A percentile compares a stretch with the other conserved stretches of the same genome.
These are phyloP conservation scores for Andrena camellia DNA, from an alignment of 2,888 invertebrate species.

Conservation along the genomic window DNA sequence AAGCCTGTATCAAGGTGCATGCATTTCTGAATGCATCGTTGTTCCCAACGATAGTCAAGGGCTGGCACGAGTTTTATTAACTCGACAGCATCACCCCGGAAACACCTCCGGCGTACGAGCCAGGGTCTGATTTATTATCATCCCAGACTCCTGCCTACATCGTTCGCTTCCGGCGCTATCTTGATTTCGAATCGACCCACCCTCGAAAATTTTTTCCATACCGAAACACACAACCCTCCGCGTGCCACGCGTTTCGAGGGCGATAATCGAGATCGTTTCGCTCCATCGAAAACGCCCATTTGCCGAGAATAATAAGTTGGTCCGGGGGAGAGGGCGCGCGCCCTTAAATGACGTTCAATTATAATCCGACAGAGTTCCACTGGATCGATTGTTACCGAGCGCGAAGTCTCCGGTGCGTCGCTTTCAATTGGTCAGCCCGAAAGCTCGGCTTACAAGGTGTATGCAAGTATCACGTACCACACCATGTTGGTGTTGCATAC, in stretches of 20 bases:
- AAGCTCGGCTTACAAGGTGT: not conserved
- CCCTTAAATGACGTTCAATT: conserved; percentile 37
- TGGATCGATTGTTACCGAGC: conserved; percentile 9
- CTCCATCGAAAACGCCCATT: conserved; percentile 63
- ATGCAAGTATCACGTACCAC: not conserved
- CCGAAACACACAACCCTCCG: conserved; percentile 37
- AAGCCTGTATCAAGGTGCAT: not conserved
- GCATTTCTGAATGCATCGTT: not conserved
- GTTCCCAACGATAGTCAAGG: conserved; percentile 49
- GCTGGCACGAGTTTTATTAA: conserved; percentile 62
- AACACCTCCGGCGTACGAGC: conserved; percentile 52
- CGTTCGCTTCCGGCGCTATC: conserved; percentile 70
- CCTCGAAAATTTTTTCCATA: conserved; percentile 54
- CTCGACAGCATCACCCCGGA: conserved; percentile 31
- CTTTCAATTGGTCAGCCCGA: conserved; percentile 21
- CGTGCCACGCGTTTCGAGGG: conserved; percentile 44
- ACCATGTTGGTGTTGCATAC: not conserved
- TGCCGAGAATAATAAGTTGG: conserved; percentile 59
- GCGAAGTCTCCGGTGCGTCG: conserved; percentile 4
- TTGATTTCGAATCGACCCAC: conserved; percentile 64
- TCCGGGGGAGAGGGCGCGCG: conserved; percentile 14
- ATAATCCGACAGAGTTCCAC: conserved; percentile 39
- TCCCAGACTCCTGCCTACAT: conserved; percentile 61
- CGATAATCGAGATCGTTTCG: conserved; percentile 64
- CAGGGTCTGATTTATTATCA: conserved; percentile 68